Base-by-base conservation (phyloP, 1,140 invertebrate genomes). In the Wasmannia auropunctata region DNA sequence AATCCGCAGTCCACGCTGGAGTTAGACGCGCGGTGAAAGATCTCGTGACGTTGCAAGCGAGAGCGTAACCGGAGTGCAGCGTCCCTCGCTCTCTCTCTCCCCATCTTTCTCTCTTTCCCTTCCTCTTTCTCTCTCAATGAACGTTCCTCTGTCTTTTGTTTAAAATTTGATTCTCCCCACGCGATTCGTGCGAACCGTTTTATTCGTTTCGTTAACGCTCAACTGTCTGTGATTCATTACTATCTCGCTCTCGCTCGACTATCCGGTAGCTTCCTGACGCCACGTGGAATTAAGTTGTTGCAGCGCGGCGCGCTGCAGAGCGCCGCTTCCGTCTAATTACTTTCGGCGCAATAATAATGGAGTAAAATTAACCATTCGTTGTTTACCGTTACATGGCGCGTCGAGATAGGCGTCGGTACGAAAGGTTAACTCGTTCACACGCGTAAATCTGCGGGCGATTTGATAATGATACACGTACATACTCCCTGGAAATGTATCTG, bases 371-470 rank as follows among this genome's bases (percentile, higher is more conserved):
- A 54, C 22, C 31, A 40, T 19, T 19, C 4, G 46, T 56, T 56
- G 16, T 80, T 40, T 46, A 31, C 11, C 11, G 49, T 70, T 56
- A 56, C 31, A 4, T 28, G 28, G n/a, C 10, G 46, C 65, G 22
- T 37, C 7, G n/a, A 51, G 60, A 49, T 67, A 16, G 49, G 34
- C 22, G 34, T 70, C 22, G 65, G 76, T 25, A 54, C 11, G 76
- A 81, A 81, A 81, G 65, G 65, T 81, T 72, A 81, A 72, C 49
- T 19, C 65, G 65, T 81, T 81, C 65, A 16, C 79, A 81, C 79
- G 79, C 79, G 19, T 43, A 72, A 81, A 70, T 81, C 37, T 22
- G 31, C 43, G 25, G 14, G 40, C 22, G n/a, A 69, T 46, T 79
- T 51, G 49, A 70, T 54, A 70, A 54, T 34, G 31, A 81, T 46